Evolutionary conservation across 1,140 invertebrate species (phyloP).

Genomic region (Callitettix versicolor): DNA sequence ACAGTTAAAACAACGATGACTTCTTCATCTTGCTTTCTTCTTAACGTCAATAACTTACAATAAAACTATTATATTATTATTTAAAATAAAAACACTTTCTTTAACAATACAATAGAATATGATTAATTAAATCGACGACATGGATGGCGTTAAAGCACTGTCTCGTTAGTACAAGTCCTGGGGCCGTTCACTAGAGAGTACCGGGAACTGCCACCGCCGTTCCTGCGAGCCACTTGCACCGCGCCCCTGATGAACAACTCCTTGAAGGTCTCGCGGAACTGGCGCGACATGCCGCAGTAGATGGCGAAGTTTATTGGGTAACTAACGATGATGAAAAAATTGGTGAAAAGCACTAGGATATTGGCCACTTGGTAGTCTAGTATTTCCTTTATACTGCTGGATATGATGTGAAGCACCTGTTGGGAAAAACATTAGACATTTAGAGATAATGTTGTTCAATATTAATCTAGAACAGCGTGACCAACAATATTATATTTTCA

Average conservation of each 20-base stretch:
- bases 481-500: too few relatives aligned
- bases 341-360: slow-evolving; percentile 73
- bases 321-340: slow-evolving; percentile 82
- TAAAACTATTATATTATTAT: too few relatives aligned
- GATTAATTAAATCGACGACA: too few relatives aligned
- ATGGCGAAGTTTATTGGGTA: slow-evolving; percentile 93
- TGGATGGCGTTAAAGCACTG: slow-evolving; percentile 47
- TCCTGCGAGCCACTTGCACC: slow-evolving; percentile 37
- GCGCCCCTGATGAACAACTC: slow-evolving; percentile 63
- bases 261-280: slow-evolving; percentile 89
- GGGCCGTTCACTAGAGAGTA: slow-evolving; percentile 71
- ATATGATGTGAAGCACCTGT: slow-evolving; percentile 66
- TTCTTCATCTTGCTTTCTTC: too few relatives aligned
- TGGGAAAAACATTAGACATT: too few relatives aligned
- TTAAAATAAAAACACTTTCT: too few relatives aligned
- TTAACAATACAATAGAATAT: too few relatives aligned
- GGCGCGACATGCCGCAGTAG: slow-evolving; percentile 88
- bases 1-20: too few relatives aligned
- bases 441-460: too few relatives aligned
- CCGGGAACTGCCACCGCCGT: slow-evolving; percentile 55
- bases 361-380: slow-evolving; percentile 72
- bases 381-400: slow-evolving; percentile 54
- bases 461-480: too few relatives aligned
- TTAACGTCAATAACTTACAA: too few relatives aligned
- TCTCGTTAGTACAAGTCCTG: slow-evolving; percentile 69